These are phyloP conservation scores for Lordiphosa stackelbergi DNA, from an alignment of 1,140 invertebrate genomes.

Conservation along the genomic window DNA sequence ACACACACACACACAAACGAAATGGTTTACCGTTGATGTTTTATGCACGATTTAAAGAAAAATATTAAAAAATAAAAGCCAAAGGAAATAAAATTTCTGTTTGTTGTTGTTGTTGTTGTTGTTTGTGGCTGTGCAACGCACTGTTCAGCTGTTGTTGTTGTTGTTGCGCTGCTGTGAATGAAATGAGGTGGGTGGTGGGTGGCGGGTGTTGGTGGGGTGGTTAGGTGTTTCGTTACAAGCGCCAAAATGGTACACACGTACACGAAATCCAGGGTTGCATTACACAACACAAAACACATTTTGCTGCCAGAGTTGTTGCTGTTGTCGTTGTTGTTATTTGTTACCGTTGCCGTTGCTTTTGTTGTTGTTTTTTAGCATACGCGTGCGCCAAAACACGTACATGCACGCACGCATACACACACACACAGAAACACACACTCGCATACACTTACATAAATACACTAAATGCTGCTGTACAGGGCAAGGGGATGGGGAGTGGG, in stretches of 20 bases:
- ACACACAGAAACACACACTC: conserved; percentile 16
- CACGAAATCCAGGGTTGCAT: conserved; percentile 77
- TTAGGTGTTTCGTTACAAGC: conserved; percentile 66
- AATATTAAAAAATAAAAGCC: conserved; percentile 46
- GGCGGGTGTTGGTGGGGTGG: conserved; percentile 6
- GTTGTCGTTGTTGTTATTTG: conserved; percentile 17
- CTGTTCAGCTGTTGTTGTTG: conserved; percentile 15
- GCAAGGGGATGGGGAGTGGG: not conserved
- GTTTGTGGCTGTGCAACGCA: conserved; percentile 2
- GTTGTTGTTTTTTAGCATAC: conserved; percentile 50
- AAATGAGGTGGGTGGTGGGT: conserved; percentile 32
- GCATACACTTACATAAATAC: conserved; percentile 41
- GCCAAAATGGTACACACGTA: conserved; percentile 74
- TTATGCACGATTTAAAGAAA: conserved; percentile 50
- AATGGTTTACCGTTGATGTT: conserved; percentile 48
- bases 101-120: conserved; percentile 27
- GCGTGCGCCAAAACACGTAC: conserved; percentile 59
- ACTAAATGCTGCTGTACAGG: conserved; percentile 45
- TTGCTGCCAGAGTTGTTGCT: conserved; percentile 33
- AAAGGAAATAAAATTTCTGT: conserved; percentile 54
- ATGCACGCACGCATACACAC: conserved; percentile 32
- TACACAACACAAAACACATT: conserved; percentile 75
- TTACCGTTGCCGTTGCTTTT: conserved; percentile 23
- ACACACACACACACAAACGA: conserved; percentile 5
- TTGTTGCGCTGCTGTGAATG: conserved; percentile 30